Evolutionary conservation across 1,140 invertebrate species (phyloP), one percentile per base, ranked within the genome.

Genomic region (Euwallacea fornicatus): DNA sequence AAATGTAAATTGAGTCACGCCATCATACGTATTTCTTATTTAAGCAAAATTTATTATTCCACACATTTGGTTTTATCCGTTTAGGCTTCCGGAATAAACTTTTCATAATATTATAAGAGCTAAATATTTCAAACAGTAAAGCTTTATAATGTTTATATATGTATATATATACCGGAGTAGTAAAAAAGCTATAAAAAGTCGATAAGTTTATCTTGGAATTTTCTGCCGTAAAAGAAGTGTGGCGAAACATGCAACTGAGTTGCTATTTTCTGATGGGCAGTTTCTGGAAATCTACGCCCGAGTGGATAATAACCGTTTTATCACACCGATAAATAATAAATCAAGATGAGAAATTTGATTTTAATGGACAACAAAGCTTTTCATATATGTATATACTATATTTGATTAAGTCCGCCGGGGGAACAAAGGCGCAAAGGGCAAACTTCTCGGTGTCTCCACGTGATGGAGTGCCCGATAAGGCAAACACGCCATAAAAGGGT

Each of bases 21-120:
- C 50, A 65, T 10, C 42, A n/a, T 10, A 13, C 46, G 4, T 21
- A 46, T 63, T 46, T 7, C 61, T 21, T 47, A 63, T 60, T 63
- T 63, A 63, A 42, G 61, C 61, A 63, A 46, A 63, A 63, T 63
- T 63, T 63, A 63, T 63, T 63, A 63, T 63, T 63, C 61, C 44
- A 63, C 61, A 63, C 61, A 63, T 47, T 63, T 47, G 16, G 61
- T 21, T 47, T 63, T 63, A 63, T 63, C 61, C 61, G 15, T 63
- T 63, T 21, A 6, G 42, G 21, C 43, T 65, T 65, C 63, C 63
- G 63, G 46, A 33, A 65, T 65, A 65, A 65, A 54, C 50, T 65
- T 65, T 65, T 65, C 50, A 50, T 50, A 50, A 53, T 15, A 65
- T 65, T 65, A 54, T 54, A 65, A 65, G 41, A 65, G 44, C 63